Evolutionary conservation across 2,888 invertebrate genomes (phyloP).

Genomic region (Syrphus vitripennis): DNA sequence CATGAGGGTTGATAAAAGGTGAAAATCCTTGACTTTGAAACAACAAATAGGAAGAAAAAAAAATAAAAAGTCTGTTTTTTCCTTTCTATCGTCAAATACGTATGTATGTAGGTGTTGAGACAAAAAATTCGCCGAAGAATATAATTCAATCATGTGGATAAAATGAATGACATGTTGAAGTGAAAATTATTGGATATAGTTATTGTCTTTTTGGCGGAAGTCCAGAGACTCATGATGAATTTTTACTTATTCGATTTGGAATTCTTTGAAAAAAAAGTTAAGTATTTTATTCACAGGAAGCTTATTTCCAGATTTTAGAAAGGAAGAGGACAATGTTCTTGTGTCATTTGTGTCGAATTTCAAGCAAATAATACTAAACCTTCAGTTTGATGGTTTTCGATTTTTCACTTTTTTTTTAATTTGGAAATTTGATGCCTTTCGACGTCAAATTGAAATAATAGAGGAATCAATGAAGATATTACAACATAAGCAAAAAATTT

Average conservation of each 20-base stretch:
- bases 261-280: background rate
- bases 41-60: background rate
- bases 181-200: background rate
- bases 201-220: background rate
- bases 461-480: no score
- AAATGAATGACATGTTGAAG: background rate
- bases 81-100: no score
- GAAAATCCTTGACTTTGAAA: conserved; percentile 5
- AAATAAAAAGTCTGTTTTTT: background rate
- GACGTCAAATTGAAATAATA: no score
- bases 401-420: no score
- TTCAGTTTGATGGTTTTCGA: background rate
- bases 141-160: background rate
- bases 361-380: background rate
- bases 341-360: background rate
- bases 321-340: no score
- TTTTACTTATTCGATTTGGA: background rate
- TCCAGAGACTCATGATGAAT: background rate
- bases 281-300: background rate
- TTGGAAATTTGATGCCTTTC: no score
- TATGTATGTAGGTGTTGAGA: no score
- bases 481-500: no score
- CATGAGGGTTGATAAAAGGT: background rate
- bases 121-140: background rate
- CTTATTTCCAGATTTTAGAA: background rate